Base-by-base conservation (phyloP, 1,140 invertebrate genomes). In the Goniozus legneri region DNA sequence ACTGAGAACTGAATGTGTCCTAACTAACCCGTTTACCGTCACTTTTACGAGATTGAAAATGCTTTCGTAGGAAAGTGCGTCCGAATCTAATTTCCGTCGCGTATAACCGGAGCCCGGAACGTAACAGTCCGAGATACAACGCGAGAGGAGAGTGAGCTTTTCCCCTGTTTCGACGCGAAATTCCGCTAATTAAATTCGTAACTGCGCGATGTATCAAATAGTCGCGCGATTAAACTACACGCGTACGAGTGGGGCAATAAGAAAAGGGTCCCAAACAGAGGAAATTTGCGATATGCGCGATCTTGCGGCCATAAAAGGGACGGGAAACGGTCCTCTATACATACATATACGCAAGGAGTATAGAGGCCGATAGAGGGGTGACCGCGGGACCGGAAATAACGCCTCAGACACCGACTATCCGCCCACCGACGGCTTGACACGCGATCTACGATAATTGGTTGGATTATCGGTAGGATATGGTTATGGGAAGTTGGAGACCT, bases 381-480 rank as follows among this genome's bases (percentile, higher is more conserved):
- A n/a, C 44, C 50, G 52, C 50, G 42, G 50, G 58, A 49, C 48
- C 53, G 52, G 58, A 62, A 62, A 53, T 61, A 58, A 62, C 52
- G 32, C 32, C 15, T 52, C 52, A 58, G 50, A 58, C 38, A 27
- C 49, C 47, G 41, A 22, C 50, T 51, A 49, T 24, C 35, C 37
- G 40, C 27, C 30, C 49, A 44, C 50, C 37, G 46, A 44, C 56
- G 34, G 22, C 35, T 47, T 34, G 43, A 33, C 34, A 52, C 30
- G 42, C 39, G 50, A 63, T 63, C 60, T 60, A 56, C 46, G 63
- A 66, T 67, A 66, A 66, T 67, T 67, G 60, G 62, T 62, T 54
- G 55, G 60, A 67, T 66, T 66, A 67, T 65, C 62, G 62, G 22
- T 56, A 52, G 60, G 56, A 67, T 66, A 65, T 64, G 52, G 54